Conservation (phyloP, 1,140 invertebrate species). For the Magallana ariakensis region DNA sequence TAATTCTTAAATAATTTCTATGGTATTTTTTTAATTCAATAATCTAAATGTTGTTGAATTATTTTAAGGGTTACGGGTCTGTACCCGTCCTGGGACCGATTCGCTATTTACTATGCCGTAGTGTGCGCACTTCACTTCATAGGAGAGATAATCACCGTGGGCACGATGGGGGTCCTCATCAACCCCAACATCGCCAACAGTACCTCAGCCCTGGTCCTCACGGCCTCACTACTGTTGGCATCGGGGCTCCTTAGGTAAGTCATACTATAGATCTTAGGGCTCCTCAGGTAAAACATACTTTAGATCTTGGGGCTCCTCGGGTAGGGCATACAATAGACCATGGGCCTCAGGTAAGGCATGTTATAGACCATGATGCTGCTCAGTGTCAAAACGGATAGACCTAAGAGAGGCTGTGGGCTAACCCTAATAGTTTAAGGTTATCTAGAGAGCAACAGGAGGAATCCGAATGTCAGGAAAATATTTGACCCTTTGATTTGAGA, state of each 20-base stretch:
- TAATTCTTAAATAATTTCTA: not conserved
- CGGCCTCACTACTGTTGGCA: constrained; percentile 71
- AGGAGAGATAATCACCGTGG: constrained; percentile 70
- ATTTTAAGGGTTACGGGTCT: constrained; percentile 68
- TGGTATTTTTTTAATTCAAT: not conserved
- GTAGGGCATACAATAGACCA: no score
- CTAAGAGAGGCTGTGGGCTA: no score
- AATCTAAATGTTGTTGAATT: not conserved
- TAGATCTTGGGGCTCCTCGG: no score
- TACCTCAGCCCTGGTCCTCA: constrained; percentile 67
- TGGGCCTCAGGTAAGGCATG: no score
- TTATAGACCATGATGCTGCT: no score
- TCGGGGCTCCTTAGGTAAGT: constrained; percentile 72
- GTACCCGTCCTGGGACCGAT: constrained; percentile 62
- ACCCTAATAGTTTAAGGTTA: no score
- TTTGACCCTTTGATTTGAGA: no score
- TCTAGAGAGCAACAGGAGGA: no score
- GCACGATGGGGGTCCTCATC: constrained; percentile 67
- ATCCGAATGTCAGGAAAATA: no score
- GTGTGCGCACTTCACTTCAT: constrained; percentile 65
- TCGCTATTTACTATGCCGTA: constrained; percentile 66
- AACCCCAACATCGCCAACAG: constrained; percentile 71
- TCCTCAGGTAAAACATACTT: no score
- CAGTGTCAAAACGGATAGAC: no score
- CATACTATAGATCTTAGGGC: no score